These are phyloP conservation scores for Eupeodes luniger DNA, from an alignment of 2,888 invertebrate genomes.

Conservation along the genomic window DNA sequence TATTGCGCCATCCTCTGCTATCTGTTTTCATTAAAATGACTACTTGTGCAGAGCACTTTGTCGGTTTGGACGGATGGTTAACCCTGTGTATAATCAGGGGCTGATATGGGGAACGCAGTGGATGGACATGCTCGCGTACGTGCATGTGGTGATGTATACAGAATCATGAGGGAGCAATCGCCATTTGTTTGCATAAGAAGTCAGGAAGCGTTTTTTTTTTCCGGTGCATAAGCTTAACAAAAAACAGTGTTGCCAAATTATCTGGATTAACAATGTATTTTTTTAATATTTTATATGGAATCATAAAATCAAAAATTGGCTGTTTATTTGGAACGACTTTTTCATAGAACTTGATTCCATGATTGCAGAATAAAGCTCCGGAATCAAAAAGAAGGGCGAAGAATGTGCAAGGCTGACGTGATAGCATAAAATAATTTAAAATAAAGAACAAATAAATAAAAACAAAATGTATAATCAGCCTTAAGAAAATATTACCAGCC, in stretches of 20 bases:
- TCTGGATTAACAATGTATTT: too few relatives aligned
- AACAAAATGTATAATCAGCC: too few relatives aligned
- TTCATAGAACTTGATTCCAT: too few relatives aligned
- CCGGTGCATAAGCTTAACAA: constrained; percentile 35
- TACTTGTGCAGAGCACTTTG: constrained; percentile 64
- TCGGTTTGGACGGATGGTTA: constrained; percentile 73
- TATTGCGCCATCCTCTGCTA: constrained; percentile 23
- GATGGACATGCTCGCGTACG: constrained; percentile 72
- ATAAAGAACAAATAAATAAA: too few relatives aligned
- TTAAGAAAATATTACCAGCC: too few relatives aligned
- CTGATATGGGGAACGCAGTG: constrained; percentile 37
- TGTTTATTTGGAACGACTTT: too few relatives aligned
- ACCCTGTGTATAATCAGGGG: constrained; percentile 71
- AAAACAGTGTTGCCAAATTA: constrained; percentile 19
- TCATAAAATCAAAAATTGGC: too few relatives aligned
- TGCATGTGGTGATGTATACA: constrained; percentile 61
- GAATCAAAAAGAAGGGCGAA: too few relatives aligned
- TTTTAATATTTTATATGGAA: too few relatives aligned
- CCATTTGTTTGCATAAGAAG: constrained; percentile 73
- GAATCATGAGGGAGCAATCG: constrained; percentile 56
- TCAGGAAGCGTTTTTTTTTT: constrained; percentile 60
- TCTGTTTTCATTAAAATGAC: constrained; percentile 74
- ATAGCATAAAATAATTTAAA: too few relatives aligned
- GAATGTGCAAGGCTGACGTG: too few relatives aligned
- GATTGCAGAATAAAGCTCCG: too few relatives aligned